Conservation (phyloP, 2,888 invertebrate genomes). For the Dryomyza anilis region DNA sequence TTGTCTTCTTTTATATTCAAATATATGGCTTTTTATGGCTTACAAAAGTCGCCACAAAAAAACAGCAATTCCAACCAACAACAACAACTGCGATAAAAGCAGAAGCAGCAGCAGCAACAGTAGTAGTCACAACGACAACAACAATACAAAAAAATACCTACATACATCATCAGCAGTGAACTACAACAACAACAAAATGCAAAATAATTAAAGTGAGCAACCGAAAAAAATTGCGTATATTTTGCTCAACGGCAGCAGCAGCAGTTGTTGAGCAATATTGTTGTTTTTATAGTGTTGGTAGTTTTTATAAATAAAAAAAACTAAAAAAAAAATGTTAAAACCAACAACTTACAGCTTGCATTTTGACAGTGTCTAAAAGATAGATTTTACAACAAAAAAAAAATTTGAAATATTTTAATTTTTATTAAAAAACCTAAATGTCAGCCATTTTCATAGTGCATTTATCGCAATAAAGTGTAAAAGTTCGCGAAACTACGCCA, state of each 20-base stretch:
- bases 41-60: background rate
- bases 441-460: no score
- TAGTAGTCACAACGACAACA: background rate
- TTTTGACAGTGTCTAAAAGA: background rate
- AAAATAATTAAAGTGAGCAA: no score
- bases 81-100: background rate
- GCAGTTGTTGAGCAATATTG: constrained; percentile 13
- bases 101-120: background rate
- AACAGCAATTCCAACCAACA: background rate
- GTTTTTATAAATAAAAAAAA: background rate
- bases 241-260: no score
- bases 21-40: constrained; percentile 8
- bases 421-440: background rate
- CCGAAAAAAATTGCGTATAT: no score
- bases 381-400: background rate
- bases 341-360: no score
- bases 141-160: background rate
- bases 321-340: background rate
- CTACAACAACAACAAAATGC: background rate
- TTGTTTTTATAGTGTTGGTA: background rate
- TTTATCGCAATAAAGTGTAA: no score
- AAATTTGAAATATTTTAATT: background rate
- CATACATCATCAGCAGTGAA: background rate
- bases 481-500: background rate
- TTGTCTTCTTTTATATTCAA: background rate